Base-by-base conservation (phyloP, 2,797 vertebrate species). In the Poecilia wingei region DNA sequence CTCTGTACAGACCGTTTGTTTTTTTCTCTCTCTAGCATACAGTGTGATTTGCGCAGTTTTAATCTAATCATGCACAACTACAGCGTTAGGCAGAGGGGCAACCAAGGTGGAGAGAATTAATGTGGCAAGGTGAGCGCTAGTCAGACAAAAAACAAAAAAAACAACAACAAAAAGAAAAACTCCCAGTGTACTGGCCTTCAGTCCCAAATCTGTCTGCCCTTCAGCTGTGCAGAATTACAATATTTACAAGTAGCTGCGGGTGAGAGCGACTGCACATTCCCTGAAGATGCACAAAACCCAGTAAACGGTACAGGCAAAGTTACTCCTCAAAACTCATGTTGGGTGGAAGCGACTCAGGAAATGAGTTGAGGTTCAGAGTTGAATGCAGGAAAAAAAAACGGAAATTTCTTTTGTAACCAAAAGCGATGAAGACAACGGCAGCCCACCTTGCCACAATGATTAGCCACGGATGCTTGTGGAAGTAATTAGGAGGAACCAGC, bases 141-240 rank as follows among this genome's bases (percentile, higher is more conserved):
- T 88, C 76, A 55, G 84, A 78, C 92, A 79, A 73, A 72, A 59
- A 49, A 69, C 49, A 45, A 43, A 43, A 39, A 74, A 6, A 20
- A 33, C 7, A 13, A 10, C 3, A 28, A n/a, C 25, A 45, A 36
- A 64, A 8, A 57, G 70, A 73, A 69, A 79, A 81, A 76, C 79
- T 93, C 94, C 91, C 90, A 94, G 95, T 90, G 90, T 97, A 99
- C 98, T 99, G 98, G 97, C 98, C 98, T 61, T 96, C 96, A 96
- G 97, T 99, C 98, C 98, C 97, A 96, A 25, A 93, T 92, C 94
- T 91, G 88, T 90, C 91, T 93, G 91, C 91, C 94, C 91, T 88
- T 92, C 95, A 95, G 94, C 96, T 97, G 96, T 96, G 97, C 95
- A 97, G 91, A 94, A 95, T 95, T 97, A 95, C 93, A 93, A 77